These are phyloP conservation scores for Sarcophilus harrisii DNA, from an alignment of 2,797 vertebrate genomes.

Conservation along the genomic window DNA sequence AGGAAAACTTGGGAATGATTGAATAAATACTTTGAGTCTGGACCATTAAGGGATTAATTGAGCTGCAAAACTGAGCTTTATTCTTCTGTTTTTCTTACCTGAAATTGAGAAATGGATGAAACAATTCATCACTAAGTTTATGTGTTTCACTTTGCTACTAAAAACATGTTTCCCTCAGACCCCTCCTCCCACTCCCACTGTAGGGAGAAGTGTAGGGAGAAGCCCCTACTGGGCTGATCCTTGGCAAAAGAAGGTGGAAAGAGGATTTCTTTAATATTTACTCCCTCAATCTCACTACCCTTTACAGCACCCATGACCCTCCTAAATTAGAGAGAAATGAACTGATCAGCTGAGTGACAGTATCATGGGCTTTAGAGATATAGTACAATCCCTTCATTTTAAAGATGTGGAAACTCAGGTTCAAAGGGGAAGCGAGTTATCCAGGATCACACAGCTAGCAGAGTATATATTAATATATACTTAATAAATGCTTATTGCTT, in stretches of 20 bases:
- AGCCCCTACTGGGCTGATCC: neutral
- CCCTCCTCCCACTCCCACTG: neutral
- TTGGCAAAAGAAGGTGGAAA: neutral
- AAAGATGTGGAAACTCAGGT: neutral
- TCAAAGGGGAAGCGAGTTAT: neutral
- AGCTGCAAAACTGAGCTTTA: slow-evolving; percentile 9
- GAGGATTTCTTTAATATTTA: neutral
- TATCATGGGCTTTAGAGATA: neutral
- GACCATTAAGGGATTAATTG: slow-evolving; percentile 67
- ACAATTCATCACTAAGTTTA: neutral
- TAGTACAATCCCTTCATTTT: neutral
- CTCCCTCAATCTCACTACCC: neutral
- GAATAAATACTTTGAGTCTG: slow-evolving; percentile 66
- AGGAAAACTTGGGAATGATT: slow-evolving; percentile 17
- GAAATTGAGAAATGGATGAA: neutral
- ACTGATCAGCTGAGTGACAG: neutral
- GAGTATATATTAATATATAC: no score
- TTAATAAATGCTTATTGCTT: no score
- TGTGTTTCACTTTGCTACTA: neutral
- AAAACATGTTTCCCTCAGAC: neutral
- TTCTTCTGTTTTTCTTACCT: neutral
- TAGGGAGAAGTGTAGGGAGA: neutral
- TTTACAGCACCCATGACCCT: neutral
- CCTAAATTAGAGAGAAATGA: neutral
- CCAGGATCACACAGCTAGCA: neutral